Conservation (phyloP, 2,888 invertebrate genomes). For the Andricus curvator region DNA sequence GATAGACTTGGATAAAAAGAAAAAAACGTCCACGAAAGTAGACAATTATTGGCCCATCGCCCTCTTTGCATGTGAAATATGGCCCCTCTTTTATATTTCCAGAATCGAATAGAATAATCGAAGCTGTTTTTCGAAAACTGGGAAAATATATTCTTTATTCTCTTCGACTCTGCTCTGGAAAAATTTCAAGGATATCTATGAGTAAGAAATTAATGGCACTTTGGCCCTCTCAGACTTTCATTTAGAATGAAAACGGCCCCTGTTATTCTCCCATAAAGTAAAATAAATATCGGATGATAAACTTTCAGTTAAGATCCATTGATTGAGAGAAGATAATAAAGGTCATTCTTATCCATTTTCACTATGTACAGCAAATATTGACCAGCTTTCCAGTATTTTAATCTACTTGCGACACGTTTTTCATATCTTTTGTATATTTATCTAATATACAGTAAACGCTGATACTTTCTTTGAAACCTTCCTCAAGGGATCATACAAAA, state of each 20-base stretch:
- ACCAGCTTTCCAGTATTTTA: slow-evolving; percentile 24
- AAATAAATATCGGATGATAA: slow-evolving; percentile 26
- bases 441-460: not conserved
- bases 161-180: not conserved
- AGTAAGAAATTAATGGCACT: slow-evolving; percentile 19
- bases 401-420: not conserved
- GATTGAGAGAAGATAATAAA: not conserved
- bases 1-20: slow-evolving; percentile 36
- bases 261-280: slow-evolving; percentile 5
- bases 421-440: not conserved
- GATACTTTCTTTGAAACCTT: not conserved
- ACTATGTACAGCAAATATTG: slow-evolving; percentile 34
- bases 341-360: slow-evolving; percentile 13
- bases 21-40: not conserved
- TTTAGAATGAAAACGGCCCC: slow-evolving; percentile 16
- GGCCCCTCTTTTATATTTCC: slow-evolving; percentile 1
- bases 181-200: not conserved
- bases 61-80: slow-evolving; percentile 8
- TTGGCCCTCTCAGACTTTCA: slow-evolving; percentile 5
- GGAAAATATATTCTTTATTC: too few species aligned
- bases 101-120: too few species aligned
- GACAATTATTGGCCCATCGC: not conserved
- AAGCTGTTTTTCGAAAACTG: too few species aligned
- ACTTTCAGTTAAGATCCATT: not conserved
- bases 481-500: slow-evolving; percentile 13